A percentile compares a stretch with the other conserved stretches of the same genome.
Evolutionary conservation across 2,113 vertebrate genomes (phyloP).

Genomic region (Ornithorhynchus anatinus): DNA sequence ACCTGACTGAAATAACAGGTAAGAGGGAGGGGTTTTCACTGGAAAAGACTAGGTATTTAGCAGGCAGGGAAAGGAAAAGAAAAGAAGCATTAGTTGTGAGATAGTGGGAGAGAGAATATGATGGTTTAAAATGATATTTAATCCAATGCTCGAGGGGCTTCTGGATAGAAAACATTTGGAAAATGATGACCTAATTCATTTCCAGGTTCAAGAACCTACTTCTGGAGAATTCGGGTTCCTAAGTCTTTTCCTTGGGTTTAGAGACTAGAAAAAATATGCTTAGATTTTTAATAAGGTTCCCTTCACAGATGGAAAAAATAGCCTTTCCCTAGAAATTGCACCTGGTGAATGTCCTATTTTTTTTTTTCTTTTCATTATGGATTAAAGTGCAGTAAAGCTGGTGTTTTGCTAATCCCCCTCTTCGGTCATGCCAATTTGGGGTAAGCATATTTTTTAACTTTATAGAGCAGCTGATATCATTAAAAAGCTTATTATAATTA

Average conservation of each 20-base stretch:
- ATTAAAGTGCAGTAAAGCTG: not conserved
- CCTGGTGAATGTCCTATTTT: not conserved
- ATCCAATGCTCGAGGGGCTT: not conserved
- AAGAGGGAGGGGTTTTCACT: not conserved
- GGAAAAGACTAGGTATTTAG: not conserved
- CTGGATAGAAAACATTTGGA: not conserved
- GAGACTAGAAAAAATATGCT: not conserved
- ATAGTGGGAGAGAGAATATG: fast-evolving
- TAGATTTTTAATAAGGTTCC: not conserved
- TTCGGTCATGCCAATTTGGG: too few species aligned
- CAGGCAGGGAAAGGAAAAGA: fast-evolving
- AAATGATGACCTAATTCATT: not conserved
- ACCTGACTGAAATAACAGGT: fast-evolving
- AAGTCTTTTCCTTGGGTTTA: not conserved
- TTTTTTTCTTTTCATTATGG: not conserved
- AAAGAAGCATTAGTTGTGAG: not conserved
- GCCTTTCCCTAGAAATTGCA: not conserved
- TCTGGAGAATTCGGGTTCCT: not conserved
- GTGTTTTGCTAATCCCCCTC: too few species aligned
- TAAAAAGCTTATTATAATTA: not conserved
- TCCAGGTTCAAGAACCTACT: not conserved
- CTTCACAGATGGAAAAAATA: not conserved
- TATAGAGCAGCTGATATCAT: not conserved
- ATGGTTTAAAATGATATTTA: too few species aligned
- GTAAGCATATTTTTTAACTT: too few species aligned